Base-by-base conservation (phyloP, 64 coral and sea anemone genomes). In the Acropora tenuis region DNA sequence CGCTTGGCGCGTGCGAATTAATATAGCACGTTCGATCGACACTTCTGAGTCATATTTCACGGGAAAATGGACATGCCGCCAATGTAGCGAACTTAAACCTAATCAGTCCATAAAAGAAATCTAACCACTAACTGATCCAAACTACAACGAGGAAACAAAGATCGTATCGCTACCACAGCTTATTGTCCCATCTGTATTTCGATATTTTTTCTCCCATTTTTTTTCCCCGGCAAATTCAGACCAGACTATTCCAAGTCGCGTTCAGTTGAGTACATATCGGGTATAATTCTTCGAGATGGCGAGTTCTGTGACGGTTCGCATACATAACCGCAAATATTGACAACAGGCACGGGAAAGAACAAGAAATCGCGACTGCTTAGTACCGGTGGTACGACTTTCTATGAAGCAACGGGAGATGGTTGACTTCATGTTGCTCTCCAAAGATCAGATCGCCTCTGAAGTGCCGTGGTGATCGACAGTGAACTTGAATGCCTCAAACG, bases 41-140 rank as follows among this genome's bases (percentile, higher is more conserved):
- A 85, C 49, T 1, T 15, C 48, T 20, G 82, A 49, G 82, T 85
- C 80, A 83, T 11, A 66, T 83, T 85, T 85, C 82, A 85, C 2
- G 65, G 2, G 10, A 44, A 47, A 71, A 85, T 20, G 63, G 19
- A 72, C 82, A 63, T 85, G 41, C 82, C 82, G 45, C 42, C 45
- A 72, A 7, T 10, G 15, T 53, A 61, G 59, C 72, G 43, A 7
- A 85, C 82, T 30, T 10, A 59, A 85, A 71, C 82, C 41, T 57
- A 83, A 71, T 30, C 43, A 68, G 63, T 40, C 65, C 20, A 46
- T 16, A 84, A 20, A 16, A 16, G 43, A 85, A 63, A 85, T 30
- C 82, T 72, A 85, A 85, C 82, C 61, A 71, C 18, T 17, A 49
- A 16, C 6, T 46, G 7, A 9, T 41, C 61, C 49, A 40, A 47